Base-by-base conservation (phyloP, 2,888 invertebrate species). In the Nomada fucata region DNA sequence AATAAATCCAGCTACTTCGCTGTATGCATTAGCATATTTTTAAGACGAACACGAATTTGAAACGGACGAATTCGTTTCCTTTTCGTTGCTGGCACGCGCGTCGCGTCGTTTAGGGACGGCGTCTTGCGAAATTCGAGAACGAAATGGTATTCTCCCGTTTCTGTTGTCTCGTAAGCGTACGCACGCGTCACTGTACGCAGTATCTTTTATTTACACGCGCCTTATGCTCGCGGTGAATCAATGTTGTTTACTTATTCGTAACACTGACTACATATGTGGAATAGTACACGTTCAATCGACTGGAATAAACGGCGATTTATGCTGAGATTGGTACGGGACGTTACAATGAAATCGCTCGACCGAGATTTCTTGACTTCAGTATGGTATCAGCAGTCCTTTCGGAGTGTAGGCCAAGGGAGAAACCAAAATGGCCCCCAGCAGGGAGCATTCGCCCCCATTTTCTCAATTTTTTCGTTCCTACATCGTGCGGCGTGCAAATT, bases 21-120 rank as follows among this genome's bases (percentile, higher is more conserved):
- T 57, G 57, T 50, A 76, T 63, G 71, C 55, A 18, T 76, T 55
- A 63, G 36, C 71, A 57, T 26, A 71, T 61, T 42, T 61, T 71
- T 42, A 52, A 61, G 55, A 55, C 5, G 5, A 15, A 23, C 53
- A 10, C 26, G 44, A 64, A 72, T 64, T 55, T 44, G 29, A 55
- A 52, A 71, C 53, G 9, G 26, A 47, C 26, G 55, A 15, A 4
- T 64, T 15, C 36, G 36, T 36, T 36, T 36, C 36, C 36, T 36
- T 20, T 9, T 44, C 0, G 7, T 23, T 29, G 55, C 64, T 72
- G 72, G 64, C 64, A 72, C 64, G 20, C 15, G 26, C 36, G 7
- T 36, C 36, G 11, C 26, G 4, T 5, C 50, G 50, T 15, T 4
- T n/a, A 23, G 7, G 42, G 52, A 64, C 15, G 13, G 23, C 15